Evolutionary conservation across 2,113 vertebrate species (phyloP), one percentile per base, ranked within the genome.

Genomic region (Parus major): DNA sequence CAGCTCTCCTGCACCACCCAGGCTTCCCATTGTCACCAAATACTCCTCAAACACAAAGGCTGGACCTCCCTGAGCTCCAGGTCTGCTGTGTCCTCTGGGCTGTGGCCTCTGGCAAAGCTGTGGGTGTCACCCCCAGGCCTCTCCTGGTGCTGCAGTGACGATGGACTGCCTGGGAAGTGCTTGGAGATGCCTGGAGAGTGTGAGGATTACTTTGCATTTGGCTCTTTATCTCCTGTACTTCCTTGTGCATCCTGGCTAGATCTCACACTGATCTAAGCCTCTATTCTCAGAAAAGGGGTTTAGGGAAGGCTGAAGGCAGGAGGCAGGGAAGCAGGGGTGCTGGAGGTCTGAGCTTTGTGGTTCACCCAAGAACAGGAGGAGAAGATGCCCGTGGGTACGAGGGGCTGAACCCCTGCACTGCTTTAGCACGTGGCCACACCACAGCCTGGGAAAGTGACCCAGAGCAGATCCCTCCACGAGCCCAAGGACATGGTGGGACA

Each of bases 391-490:
- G 1, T 4, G 12, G 49, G 18, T 17, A 11, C 0, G 4, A 88
- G 76, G 49, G 60, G 10, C 57, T 29, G 82, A 73, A 31, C 11
- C 0, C 47, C 47, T 33, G 47, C 36, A 1, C 5, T 50, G 31
- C 27, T 63, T 36, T 11, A 85, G 59, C 42, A 27, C 1, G 5
- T 1, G 0, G n/a, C 16, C 27, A 18, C 66, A 18, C 4, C 55
- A 2, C 39, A 68, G 82, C 70, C 87, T 76, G 82, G 36, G 85
- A 42, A 92, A 46, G 41, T 0, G 3, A 24, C 29, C 44, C 3
- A 7, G 44, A 49, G 63, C 55, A 76, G 31, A 81, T 25, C 11
- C 15, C 42, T 42, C 28, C 0, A 0, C 0, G 0, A 59, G 60
- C 49, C n/a, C 89, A 57, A 25, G 25, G 57, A 87, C 42, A 41